Evolutionary conservation across 2,888 invertebrate genomes (phyloP), one percentile per base, ranked within the genome.

Genomic region (Rosalia funebris): DNA sequence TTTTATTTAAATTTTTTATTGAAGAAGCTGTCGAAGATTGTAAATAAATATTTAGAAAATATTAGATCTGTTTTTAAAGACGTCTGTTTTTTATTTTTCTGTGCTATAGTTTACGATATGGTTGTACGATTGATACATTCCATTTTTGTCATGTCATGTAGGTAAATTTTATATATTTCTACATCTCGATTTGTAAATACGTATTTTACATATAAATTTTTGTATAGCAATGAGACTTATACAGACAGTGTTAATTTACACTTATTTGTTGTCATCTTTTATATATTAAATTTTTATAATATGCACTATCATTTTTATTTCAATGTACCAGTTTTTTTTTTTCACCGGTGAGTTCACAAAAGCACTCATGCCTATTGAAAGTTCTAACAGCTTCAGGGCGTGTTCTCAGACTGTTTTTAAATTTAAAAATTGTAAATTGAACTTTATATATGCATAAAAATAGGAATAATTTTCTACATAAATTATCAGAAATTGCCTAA

Each of bases 251-350:
- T 53, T 42, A 14, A 41, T 53, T 41, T 19, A 50, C 37, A 12
- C 11, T 47, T 57, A 34, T 50, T 42, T 54, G 44, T 50, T 57
- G 48, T 50, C 44, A 34, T 36, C 16, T 57, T 57, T 57, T 32
- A n/a, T 50, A 42, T 32, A 57, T 44, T 57, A 57, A 50, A 57
- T 11, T 44, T 39, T 50, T 57, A 31, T 20, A 19, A 41, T 47
- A 48, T 25, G 4, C 25, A n/a, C n/a, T n/a, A n/a, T n/a, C n/a
- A n/a, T n/a, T n/a, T n/a, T n/a, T n/a, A n/a, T n/a, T n/a, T n/a
- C n/a, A n/a, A n/a, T n/a, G n/a, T n/a, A 56, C 10, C n/a, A 9
- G 20, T 7, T n/a, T 41, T 32, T 19, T 10, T 42, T 7, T n/a
- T 42, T 19, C 11, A 41, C 16, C 15, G 32, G 3, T 1, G 9